Evolutionary conservation across 2,113 vertebrate species (phyloP), one percentile per base, ranked within the genome.

Genomic region (Nettapus auritus): DNA sequence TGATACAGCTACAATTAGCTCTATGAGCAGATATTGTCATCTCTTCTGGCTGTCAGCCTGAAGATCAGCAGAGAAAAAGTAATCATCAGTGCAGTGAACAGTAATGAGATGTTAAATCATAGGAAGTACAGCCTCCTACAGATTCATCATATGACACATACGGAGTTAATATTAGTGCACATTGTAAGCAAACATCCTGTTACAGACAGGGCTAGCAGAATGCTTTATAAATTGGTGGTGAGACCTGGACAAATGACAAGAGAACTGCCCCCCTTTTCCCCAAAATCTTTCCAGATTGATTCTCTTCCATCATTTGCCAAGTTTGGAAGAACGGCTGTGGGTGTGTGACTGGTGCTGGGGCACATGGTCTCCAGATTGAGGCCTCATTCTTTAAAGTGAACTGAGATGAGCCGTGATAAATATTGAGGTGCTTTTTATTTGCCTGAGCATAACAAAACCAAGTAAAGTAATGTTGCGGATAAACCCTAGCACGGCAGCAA

Each of bases 131-230:
- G 42, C 74, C 23, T 89, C 28, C 57, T 64, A 12, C 57, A 76
- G 60, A 16, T 38, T 46, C 22, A 14, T 28, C 34, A 29, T 25
- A 0, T n/a, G 46, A 67, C 2, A 14, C 60, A 28, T 21, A 13
- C 0, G 0, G 69, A 75, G 13, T 82, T 77, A 38, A 34, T 38
- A 44, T 25, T 53, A n/a, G 40, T 21, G 70, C 66, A 34, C 0
- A 0, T 73, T 48, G 6, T 2, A 66, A 83, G 55, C 38, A 63
- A 66, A n/a, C 70, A 67, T 11, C 74, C 62, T 82, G 46, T 48
- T 48, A 48, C 46, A 48, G 25, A 19, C 38, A 26, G 88, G 44
- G 64, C 23, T 50, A 80, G 63, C 29, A 78, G 73, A 81, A 74
- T 1, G 2, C 17, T 82, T 46, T 15, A 10, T 42, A 52, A 64